A percentile compares a stretch with the other conserved stretches of the same genome.
Conservation (phyloP, 2,888 invertebrate species). For the Phengaris alcon region DNA sequence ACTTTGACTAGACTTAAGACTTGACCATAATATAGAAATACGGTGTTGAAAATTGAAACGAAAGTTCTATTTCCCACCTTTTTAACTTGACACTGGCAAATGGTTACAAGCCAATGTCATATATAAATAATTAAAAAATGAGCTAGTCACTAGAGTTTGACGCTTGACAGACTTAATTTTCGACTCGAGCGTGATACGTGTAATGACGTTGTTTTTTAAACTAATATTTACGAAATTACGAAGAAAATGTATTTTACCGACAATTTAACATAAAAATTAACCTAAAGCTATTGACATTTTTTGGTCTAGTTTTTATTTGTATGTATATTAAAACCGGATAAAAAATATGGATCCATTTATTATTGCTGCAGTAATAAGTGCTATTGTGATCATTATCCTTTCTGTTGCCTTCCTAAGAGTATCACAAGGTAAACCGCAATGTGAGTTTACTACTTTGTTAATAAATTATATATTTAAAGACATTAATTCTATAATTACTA, state of each 20-base stretch:
- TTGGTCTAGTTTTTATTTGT: not conserved
- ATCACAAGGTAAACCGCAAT: conserved; percentile 57
- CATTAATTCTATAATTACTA: not conserved
- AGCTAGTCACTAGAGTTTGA: too few species aligned
- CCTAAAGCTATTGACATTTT: not conserved
- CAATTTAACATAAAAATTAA: conserved; percentile 9
- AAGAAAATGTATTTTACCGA: not conserved
- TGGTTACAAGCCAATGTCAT: too few species aligned
- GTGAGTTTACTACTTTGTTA: conserved; percentile 44
- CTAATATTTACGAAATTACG: not conserved
- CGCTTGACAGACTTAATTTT: not conserved
- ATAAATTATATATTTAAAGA: not conserved
- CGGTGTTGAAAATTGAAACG: too few species aligned
- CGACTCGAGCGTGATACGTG: conserved; percentile 23
- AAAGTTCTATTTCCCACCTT: too few species aligned
- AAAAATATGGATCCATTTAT: conserved; percentile 67
- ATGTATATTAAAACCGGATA: conserved; percentile 20
- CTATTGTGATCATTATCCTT: conserved; percentile 58
- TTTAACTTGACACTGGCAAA: too few species aligned
- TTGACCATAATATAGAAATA: too few species aligned
- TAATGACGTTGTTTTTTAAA: conserved; percentile 18
- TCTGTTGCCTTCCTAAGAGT: conserved; percentile 59
- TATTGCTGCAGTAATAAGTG: conserved; percentile 67
- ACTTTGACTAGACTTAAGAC: too few species aligned
- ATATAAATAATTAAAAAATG: too few species aligned